Base-by-base conservation (phyloP, 2,888 invertebrate genomes). In the Aspidiotus rigidus region DNA sequence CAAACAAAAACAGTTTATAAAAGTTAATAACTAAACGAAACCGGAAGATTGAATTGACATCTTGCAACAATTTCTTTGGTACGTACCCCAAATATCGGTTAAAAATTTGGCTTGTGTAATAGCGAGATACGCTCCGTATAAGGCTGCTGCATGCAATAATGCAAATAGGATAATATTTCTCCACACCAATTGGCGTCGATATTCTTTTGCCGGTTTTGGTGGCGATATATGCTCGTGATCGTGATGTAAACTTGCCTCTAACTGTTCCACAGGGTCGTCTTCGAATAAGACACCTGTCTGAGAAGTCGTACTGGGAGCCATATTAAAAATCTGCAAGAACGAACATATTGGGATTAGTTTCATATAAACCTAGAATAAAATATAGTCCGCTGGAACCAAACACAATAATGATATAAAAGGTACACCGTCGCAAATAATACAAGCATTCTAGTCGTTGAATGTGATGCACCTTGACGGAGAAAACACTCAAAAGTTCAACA, bases 101-200 rank as follows among this genome's bases (percentile, higher is more conserved):
- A 80, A 79, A 79, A 87, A 81, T 81, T 86, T 88, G 44, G 90
- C 90, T 7, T 87, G 86, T 66, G 87, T 84, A 42, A 90, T 78
- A 76, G 85, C 81, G 16, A 90, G 81, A 77, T 86, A 90, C 7
- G 85, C 77, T 64, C 92, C 92, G 76, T 89, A 90, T 0, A 90
- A 67, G 0, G 89, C 88, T 3, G 86, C 86, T 62, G 85, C 54
- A 77, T 93, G 92, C 71, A 93, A 82, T 76, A 87, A 88, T 9
- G 81, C 79, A 76, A 93, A 91, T 1, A 88, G 81, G n/a, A 86
- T 78, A 62, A 93, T 88, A 77, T 92, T 93, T 73, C 88, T 83
- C 92, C 92, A 93, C 8, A 93, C 92, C 61, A 88, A 79, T 60
- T 76, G 71, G 60, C 75, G 72, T 69, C 73, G 73, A 71, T 77